These are phyloP conservation scores for Keiferia lycopersicella DNA, from an alignment of 2,888 invertebrate species.

Conservation along the genomic window DNA sequence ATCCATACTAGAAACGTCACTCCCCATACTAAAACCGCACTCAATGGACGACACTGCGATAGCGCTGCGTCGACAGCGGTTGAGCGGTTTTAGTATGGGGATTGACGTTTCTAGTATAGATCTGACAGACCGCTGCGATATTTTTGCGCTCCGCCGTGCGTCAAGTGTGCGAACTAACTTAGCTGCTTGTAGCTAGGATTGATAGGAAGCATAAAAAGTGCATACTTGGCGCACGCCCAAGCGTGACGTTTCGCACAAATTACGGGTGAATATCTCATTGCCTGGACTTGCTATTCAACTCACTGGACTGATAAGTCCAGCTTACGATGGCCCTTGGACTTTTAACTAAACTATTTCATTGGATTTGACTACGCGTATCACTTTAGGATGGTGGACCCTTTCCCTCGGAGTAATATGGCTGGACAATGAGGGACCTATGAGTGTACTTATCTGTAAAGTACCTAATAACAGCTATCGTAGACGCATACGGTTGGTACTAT, in stretches of 20 bases:
- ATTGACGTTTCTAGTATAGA: too few species aligned
- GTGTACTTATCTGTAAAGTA: constrained; percentile 12
- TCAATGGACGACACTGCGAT: too few species aligned
- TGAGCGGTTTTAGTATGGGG: too few species aligned
- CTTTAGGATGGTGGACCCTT: constrained; percentile 51
- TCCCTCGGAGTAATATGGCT: constrained; percentile 43
- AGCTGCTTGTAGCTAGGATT: not conserved
- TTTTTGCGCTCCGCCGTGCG: too few species aligned
- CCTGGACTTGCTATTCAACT: constrained; percentile 46
- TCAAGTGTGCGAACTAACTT: too few species aligned
- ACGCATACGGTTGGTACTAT: not conserved
- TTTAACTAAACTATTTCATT: constrained; percentile 30
- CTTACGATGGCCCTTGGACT: constrained; percentile 39
- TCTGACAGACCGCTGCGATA: too few species aligned
- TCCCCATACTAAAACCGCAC: too few species aligned
- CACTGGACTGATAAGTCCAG: constrained; percentile 45
- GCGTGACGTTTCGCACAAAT: constrained; percentile 42
- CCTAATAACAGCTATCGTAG: constrained; percentile 6
- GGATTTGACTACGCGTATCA: constrained; percentile 47
- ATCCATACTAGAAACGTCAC: too few species aligned
- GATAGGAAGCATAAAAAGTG: constrained; percentile 29
- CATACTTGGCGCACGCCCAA: constrained; percentile 35
- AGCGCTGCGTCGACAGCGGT: too few species aligned
- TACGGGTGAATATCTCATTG: constrained; percentile 42
- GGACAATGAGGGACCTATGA: constrained; percentile 21